Base-by-base conservation (phyloP, 2,797 vertebrate species). In the Halcyon smyrnensis region DNA sequence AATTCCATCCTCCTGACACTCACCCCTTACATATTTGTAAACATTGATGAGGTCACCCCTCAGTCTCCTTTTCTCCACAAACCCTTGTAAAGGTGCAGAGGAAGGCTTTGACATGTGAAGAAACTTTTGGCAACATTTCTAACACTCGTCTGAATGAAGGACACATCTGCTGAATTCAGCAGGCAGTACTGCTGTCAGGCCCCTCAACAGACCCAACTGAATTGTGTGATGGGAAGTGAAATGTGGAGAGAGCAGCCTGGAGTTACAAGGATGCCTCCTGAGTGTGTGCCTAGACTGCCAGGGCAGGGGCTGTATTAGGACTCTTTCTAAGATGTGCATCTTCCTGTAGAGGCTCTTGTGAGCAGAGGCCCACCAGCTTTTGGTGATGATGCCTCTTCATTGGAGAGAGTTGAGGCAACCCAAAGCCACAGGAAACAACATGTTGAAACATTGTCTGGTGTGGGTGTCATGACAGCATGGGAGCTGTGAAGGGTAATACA, bases 171-270 rank as follows among this genome's bases (percentile, higher is more conserved):
- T 56, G 48, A 85, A 45, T 46, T 77, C 59, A 56, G n/a, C 36
- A 56, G 11, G 17, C 11, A 3, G 41, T 28, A 53, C 36, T 77
- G 41, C 34, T 82, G 9, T 83, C 60, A 82, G 34, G 36, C n/a
- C 6, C 5, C 12, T 79, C 28, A 39, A 20, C 6, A 73, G 48
- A 62, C 8, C 8, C 9, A 0, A 0, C 15, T 64, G 41, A 57
- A 46, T 19, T 81, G 13, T 68, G 25, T 65, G 20, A 9, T 25
- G 19, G 37, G 18, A 81, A 57, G 36, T 71, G 6, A 73, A 37
- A 50, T 50, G 24, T 1, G 1, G 21, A 67, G 41, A 16, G 41
- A 43, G 75, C 34, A 59, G 28, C 14, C 53, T 6, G 3, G 28
- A 75, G 37, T 73, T 84, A 73, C 7, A 62, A 23, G 3, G 13